A percentile compares a stretch with the other conserved stretches of the same genome.
These are phyloP conservation scores for Ladona fulva DNA, from an alignment of 1,140 invertebrate species.

Conservation along the genomic window DNA sequence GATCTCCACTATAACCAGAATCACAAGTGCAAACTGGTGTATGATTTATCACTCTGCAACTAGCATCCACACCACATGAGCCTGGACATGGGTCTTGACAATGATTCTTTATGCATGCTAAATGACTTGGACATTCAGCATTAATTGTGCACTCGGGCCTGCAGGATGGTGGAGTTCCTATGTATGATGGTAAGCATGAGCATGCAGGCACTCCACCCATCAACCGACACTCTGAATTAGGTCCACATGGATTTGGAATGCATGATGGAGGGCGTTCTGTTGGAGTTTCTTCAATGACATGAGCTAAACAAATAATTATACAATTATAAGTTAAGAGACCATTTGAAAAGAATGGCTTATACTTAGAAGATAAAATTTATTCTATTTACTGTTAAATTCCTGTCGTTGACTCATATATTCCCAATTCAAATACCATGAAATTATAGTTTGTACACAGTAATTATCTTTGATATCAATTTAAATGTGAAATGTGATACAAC, in stretches of 20 bases:
- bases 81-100: constrained; percentile 67
- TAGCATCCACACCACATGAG: constrained; percentile 62
- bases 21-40: constrained; percentile 63
- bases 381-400: too few species aligned
- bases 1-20: constrained; percentile 62
- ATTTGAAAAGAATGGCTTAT: not conserved
- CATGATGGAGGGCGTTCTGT: constrained; percentile 60
- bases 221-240: constrained; percentile 67
- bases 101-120: constrained; percentile 60
- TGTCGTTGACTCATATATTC: too few species aligned
- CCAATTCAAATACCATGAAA: too few species aligned
- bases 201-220: constrained; percentile 61
- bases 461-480: too few species aligned
- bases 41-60: constrained; percentile 63
- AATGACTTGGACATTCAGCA: constrained; percentile 58
- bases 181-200: constrained; percentile 62
- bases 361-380: too few species aligned
- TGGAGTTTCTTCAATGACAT: constrained; percentile 31
- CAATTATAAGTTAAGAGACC: not conserved
- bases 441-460: too few species aligned
- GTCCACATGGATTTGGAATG: constrained; percentile 68
- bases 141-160: constrained; percentile 62
- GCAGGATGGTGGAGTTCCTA: constrained; percentile 65
- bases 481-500: too few species aligned
- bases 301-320: constrained; percentile 11